phyloP scores from a whole-genome alignment of 37 sponge, comb jelly and placozoan species.

The Sycon ciliatum region DNA sequence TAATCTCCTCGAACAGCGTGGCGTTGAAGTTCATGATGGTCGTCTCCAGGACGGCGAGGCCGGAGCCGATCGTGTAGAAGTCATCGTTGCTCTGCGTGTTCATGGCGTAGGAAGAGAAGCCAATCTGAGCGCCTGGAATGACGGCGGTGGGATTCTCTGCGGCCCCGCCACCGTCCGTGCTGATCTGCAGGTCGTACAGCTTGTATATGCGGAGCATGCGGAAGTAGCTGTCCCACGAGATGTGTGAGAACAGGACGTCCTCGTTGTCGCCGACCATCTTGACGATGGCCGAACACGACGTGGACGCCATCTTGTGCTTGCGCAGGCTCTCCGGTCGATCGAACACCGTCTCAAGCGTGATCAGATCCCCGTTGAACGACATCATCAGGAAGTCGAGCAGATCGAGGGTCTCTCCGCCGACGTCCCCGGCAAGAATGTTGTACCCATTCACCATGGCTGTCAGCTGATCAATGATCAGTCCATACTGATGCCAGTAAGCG shows the following conservation, averaged over 20 bases:
- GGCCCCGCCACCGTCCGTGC: no score
- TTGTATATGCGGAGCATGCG: conserved; percentile 77
- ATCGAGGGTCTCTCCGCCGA: no score
- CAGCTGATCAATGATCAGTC: not conserved
- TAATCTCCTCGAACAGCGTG: conserved; percentile 58
- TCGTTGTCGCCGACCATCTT: conserved; percentile 56
- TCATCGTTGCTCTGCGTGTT: conserved; percentile 74
- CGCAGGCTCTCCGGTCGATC: not conserved
- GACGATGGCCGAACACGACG: conserved; percentile 86
- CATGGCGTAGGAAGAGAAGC: conserved; percentile 91
- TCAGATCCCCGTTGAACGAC: conserved; percentile 73
- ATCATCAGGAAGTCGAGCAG: no score
- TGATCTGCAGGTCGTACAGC: conserved; percentile 51
- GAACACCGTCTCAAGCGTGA: conserved; percentile 64
- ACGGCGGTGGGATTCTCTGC: no score
- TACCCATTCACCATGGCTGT: not conserved
- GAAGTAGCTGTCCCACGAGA: conserved; percentile 73
- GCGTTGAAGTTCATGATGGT: conserved; percentile 72
- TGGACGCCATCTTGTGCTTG: conserved; percentile 28
- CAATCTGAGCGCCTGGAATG: conserved; percentile 48
- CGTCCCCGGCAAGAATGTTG: not conserved
- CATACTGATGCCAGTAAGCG: conserved; percentile 2
- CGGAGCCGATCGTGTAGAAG: conserved; percentile 63
- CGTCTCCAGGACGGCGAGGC: conserved; percentile 83
- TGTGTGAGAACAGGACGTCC: conserved; percentile 74